Conservation (phyloP, 2,113 vertebrate genomes). For the Echinops telfairi region DNA sequence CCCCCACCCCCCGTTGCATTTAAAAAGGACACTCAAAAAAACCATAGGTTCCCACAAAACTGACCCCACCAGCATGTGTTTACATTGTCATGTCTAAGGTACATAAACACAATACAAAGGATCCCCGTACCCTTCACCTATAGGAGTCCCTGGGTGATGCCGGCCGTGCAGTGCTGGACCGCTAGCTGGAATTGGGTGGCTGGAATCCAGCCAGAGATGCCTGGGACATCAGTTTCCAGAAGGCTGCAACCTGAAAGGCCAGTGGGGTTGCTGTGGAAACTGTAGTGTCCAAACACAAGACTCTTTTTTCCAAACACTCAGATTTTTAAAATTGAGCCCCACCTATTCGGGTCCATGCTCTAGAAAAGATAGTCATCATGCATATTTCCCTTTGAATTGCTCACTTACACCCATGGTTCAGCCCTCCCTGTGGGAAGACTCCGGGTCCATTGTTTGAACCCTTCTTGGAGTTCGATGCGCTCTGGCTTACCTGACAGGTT, state of each 20-base stretch:
- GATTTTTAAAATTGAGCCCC: constrained; percentile 49
- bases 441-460: neutral
- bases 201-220: neutral
- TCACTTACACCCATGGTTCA: neutral
- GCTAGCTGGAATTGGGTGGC: neutral
- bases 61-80: constrained; percentile 61
- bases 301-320: constrained; percentile 59
- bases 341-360: neutral
- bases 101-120: constrained; percentile 41
- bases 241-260: neutral
- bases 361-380: neutral
- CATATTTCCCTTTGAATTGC: constrained; percentile 4
- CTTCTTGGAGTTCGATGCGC: constrained; percentile 17
- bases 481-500: constrained; percentile 11
- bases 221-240: neutral
- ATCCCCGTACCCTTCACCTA: neutral
- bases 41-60: constrained; percentile 70
- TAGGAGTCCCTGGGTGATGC: neutral
- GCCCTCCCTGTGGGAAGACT: neutral
- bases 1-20: constrained; percentile 5
- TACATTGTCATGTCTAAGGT: neutral
- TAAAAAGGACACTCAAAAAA: constrained; percentile 61
- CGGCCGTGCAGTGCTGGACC: neutral
- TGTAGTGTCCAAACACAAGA: neutral
- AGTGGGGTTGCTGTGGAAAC: neutral